These are phyloP conservation scores for Cryptoblepharus egeriae DNA, from an alignment of 2,797 vertebrate species.

Conservation along the genomic window DNA sequence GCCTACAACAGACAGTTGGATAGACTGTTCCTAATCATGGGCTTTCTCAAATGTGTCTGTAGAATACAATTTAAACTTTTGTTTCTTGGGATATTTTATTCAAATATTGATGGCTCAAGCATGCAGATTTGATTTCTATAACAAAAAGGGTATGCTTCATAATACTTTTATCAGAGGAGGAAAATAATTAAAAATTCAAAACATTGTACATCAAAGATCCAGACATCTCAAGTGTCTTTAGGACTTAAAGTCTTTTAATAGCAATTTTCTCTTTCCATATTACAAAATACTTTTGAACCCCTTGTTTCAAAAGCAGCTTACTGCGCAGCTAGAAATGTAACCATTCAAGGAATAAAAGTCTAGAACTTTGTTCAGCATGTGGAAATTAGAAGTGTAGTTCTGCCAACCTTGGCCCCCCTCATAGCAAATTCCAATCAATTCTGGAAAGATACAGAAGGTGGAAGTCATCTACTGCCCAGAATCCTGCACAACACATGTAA, in stretches of 20 bases:
- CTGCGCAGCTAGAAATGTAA: not conserved
- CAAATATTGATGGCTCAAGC: not conserved
- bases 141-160: not conserved
- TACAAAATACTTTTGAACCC: not conserved
- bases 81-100: not conserved
- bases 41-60: not conserved
- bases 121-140: not conserved
- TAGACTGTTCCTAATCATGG: not conserved
- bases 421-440: too few relatives aligned
- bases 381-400: not conserved
- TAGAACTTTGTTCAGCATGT: not conserved
- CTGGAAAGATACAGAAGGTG: too few relatives aligned
- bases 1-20: not conserved
- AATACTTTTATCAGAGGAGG: not conserved
- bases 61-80: not conserved
- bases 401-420: not conserved
- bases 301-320: not conserved
- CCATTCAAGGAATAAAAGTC: not conserved
- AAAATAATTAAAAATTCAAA: not conserved
- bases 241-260: not conserved
- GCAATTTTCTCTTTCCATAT: not conserved
- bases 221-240: not conserved
- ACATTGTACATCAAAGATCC: not conserved
- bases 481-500: too few relatives aligned
- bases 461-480: too few relatives aligned